These are phyloP conservation scores for Pangasius mekongensis DNA, from an alignment of 2,797 vertebrate genomes.

Conservation along the genomic window DNA sequence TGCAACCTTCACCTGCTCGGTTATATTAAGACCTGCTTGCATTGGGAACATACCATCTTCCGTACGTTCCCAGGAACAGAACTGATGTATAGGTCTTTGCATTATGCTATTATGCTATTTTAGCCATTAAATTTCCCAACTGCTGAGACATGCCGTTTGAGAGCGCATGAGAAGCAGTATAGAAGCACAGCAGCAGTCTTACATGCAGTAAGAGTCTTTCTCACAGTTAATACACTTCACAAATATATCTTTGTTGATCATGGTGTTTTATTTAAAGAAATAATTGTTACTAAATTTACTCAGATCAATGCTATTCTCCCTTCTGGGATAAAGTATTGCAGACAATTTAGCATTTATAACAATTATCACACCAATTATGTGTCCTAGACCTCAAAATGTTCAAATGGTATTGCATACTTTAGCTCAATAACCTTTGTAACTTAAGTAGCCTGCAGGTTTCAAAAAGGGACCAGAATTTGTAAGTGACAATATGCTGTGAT, in stretches of 20 bases:
- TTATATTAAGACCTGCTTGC: constrained; percentile 13
- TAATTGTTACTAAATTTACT: background rate
- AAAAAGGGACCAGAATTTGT: constrained; percentile 43
- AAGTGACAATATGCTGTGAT: constrained; percentile 36
- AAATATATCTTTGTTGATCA: background rate
- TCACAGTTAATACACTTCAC: background rate
- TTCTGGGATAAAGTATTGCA: background rate
- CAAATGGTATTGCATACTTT: background rate
- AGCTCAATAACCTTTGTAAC: constrained; percentile 30
- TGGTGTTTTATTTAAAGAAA: background rate
- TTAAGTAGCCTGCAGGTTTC: constrained; percentile 10
- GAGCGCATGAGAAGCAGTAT: background rate
- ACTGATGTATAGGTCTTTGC: background rate
- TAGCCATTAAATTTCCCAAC: background rate
- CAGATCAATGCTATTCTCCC: background rate
- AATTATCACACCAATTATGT: background rate
- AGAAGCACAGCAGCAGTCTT: background rate
- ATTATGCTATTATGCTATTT: background rate
- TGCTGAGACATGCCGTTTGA: background rate
- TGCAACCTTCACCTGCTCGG: constrained; percentile 13
- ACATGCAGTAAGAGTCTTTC: background rate
- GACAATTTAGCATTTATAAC: background rate
- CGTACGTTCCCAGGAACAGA: background rate
- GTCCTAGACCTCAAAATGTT: background rate
- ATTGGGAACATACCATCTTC: constrained; percentile 7